These are phyloP conservation scores for Sialia sialis DNA, from an alignment of 2,113 vertebrate species.

Conservation along the genomic window DNA sequence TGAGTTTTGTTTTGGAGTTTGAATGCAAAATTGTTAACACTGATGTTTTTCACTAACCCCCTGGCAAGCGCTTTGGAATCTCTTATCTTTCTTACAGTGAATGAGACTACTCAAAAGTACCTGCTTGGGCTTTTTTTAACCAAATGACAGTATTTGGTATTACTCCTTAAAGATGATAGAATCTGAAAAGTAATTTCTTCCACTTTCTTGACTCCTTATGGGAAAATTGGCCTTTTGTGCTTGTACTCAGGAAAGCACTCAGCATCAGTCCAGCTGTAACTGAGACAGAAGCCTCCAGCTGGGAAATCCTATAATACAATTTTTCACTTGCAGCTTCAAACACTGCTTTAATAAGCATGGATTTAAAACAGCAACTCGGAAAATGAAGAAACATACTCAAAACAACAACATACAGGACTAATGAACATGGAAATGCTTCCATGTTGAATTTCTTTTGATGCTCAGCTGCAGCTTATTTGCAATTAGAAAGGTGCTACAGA, in stretches of 20 bases:
- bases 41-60: neutral
- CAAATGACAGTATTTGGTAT: neutral
- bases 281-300: constrained; percentile 24
- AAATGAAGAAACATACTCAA: neutral
- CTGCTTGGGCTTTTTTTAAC: neutral
- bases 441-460: neutral
- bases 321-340: neutral
- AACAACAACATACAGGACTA: neutral
- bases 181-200: constrained; percentile 35
- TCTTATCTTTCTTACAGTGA: neutral
- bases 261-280: neutral
- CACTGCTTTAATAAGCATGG: neutral
- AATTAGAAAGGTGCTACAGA: neutral
- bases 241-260: neutral
- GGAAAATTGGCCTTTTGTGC: constrained; percentile 14
- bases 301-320: neutral
- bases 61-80: neutral
- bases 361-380: neutral
- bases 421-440: neutral
- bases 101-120: neutral
- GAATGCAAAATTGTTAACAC: constrained; percentile 18
- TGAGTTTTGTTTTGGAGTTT: constrained; percentile 7
- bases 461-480: neutral
- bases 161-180: neutral
- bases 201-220: neutral